Conservation (phyloP, 2,797 vertebrate genomes). For the Enteromius unitaeniatus region DNA sequence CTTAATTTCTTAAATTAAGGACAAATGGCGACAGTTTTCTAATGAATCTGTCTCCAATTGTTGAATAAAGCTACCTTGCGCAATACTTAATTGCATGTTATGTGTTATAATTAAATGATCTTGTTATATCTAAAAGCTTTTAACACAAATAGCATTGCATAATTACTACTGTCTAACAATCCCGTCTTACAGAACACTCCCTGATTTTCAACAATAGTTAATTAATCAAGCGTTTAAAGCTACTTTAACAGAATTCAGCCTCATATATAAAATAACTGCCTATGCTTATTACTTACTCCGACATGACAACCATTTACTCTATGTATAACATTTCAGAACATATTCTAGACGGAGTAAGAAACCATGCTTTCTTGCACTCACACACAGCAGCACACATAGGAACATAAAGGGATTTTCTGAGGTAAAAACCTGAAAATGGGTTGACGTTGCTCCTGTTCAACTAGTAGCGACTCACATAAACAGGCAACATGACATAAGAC, state of each 20-base stretch:
- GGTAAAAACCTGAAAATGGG: neutral
- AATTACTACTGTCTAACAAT: constrained; percentile 7
- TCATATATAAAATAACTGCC: neutral
- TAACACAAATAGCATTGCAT: neutral
- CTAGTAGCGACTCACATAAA: neutral
- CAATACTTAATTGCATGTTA: constrained; percentile 12
- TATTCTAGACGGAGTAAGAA: neutral
- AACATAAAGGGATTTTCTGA: neutral
- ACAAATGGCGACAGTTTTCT: neutral
- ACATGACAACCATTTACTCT: neutral
- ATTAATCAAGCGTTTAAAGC: neutral
- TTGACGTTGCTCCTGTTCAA: neutral
- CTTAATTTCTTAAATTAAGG: neutral
- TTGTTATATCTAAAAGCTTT: constrained; percentile 6
- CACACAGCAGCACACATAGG: neutral
- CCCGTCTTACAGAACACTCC: neutral
- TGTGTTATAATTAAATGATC: constrained; percentile 13
- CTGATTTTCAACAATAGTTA: neutral
- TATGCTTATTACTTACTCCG: neutral
- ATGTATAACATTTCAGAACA: neutral
- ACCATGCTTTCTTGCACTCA: neutral
- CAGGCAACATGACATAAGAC: neutral
- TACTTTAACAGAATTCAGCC: neutral
- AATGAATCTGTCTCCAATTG: neutral
- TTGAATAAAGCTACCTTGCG: neutral